These are phyloP conservation scores for Melanaphis sacchari DNA, from an alignment of 1,140 invertebrate genomes.

Conservation along the genomic window DNA sequence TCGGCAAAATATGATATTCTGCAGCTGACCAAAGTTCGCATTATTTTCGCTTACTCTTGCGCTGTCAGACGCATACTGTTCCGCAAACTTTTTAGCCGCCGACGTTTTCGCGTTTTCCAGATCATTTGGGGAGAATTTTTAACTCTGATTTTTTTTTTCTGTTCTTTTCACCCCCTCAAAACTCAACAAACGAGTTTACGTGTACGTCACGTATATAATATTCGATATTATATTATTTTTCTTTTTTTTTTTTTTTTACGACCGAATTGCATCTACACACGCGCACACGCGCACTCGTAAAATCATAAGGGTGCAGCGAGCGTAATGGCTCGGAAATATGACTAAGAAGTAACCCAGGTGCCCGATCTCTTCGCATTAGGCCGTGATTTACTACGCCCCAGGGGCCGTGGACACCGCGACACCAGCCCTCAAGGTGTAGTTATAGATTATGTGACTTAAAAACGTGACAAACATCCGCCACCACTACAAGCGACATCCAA, in stretches of 20 bases:
- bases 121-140: neutral
- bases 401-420: slow-evolving; percentile 1
- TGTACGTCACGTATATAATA: too few relatives aligned
- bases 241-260: slow-evolving; percentile 15
- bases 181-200: neutral
- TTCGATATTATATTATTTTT: neutral
- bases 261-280: neutral
- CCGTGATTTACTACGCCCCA: slow-evolving; percentile 41
- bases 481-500: neutral
- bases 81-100: neutral
- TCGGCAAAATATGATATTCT: neutral
- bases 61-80: slow-evolving; percentile 40
- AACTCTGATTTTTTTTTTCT: neutral
- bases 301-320: neutral
- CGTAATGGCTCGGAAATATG: slow-evolving; percentile 47
- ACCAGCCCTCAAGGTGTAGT: neutral
- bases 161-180: neutral
- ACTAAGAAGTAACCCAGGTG: slow-evolving; percentile 58
- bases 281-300: neutral
- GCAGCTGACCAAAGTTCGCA: slow-evolving; percentile 8
- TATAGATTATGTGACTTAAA: slow-evolving; percentile 17
- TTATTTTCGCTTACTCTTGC: neutral
- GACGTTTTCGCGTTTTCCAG: neutral
- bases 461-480: slow-evolving; percentile 51
- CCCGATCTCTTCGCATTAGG: slow-evolving; percentile 17